These are phyloP conservation scores for Synanthedon andrenaeformis DNA, from an alignment of 2,888 invertebrate genomes.

Conservation along the genomic window DNA sequence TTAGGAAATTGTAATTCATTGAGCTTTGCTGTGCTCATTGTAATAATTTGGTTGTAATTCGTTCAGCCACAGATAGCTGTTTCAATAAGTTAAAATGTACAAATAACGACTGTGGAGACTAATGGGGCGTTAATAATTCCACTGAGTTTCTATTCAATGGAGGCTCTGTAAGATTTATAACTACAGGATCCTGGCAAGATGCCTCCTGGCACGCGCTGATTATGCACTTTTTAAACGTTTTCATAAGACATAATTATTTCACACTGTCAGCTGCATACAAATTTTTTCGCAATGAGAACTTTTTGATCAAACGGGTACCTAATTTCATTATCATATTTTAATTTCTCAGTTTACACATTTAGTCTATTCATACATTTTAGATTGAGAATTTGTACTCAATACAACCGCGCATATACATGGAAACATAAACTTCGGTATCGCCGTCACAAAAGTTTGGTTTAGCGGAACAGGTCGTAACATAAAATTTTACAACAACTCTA, in stretches of 20 bases:
- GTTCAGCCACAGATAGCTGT: constrained; percentile 27
- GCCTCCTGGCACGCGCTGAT: constrained; percentile 59
- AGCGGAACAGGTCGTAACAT: constrained; percentile 54
- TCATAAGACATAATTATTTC: constrained; percentile 21
- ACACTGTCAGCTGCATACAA: too few relatives aligned
- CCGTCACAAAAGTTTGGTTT: constrained; percentile 48
- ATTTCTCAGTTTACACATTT: too few relatives aligned
- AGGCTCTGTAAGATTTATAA: constrained; percentile 56
- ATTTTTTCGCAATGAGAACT: too few relatives aligned
- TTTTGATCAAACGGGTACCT: too few relatives aligned
- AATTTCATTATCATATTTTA: too few relatives aligned
- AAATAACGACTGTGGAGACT: constrained; percentile 58
- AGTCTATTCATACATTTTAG: too few relatives aligned
- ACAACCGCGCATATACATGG: neutral
- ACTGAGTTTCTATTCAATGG: constrained; percentile 59
- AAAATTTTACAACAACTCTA: constrained; percentile 64
- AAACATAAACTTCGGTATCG: constrained; percentile 33
- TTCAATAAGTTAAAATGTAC: constrained; percentile 25
- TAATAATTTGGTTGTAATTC: constrained; percentile 33
- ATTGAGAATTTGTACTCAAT: neutral
- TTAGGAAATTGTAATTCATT: neutral
- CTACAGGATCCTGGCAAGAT: constrained; percentile 63
- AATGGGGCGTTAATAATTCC: constrained; percentile 66
- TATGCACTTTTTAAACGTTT: constrained; percentile 47
- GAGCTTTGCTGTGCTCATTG: neutral